phyloP scores from a whole-genome alignment of 2,888 invertebrate genomes.

The Macropis europaea region DNA sequence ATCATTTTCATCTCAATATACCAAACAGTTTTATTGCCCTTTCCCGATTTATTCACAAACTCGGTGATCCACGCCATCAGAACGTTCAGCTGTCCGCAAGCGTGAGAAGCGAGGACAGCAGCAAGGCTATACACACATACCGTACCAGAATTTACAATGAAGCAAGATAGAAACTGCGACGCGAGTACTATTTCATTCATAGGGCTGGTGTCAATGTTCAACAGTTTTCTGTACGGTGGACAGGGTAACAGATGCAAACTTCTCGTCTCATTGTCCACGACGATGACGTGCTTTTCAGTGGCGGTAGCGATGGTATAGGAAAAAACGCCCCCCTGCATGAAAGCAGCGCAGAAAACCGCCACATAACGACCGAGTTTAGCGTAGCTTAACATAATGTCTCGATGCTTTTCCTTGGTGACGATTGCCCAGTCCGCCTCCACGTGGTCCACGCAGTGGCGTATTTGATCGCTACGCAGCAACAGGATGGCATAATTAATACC shows the following conservation, averaged over 20 bases:
- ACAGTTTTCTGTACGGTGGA: conserved; percentile 41
- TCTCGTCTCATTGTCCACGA: conserved; percentile 44
- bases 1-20: conserved; percentile 28
- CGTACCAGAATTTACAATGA: conserved; percentile 46
- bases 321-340: conserved; percentile 44
- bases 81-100: conserved; percentile 60
- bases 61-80: conserved; percentile 47
- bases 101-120: conserved; percentile 58
- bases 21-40: too few relatives aligned
- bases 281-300: not conserved
- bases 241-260: conserved; percentile 42
- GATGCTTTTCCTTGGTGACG: conserved; percentile 31
- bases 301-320: conserved; percentile 26
- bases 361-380: conserved; percentile 58
- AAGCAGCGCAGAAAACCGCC: conserved; percentile 39
- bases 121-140: conserved; percentile 50
- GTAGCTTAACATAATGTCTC: conserved; percentile 57
- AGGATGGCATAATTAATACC: conserved; percentile 62
- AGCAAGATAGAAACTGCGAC: conserved; percentile 46
- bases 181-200: conserved; percentile 53
- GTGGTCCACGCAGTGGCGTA: conserved; percentile 58
- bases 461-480: conserved; percentile 46
- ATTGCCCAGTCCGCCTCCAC: conserved; percentile 62
- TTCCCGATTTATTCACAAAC: conserved; percentile 19
- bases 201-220: conserved; percentile 47